Conservation (phyloP, 1,140 invertebrate species). For the Thaumatotibia leucotreta region DNA sequence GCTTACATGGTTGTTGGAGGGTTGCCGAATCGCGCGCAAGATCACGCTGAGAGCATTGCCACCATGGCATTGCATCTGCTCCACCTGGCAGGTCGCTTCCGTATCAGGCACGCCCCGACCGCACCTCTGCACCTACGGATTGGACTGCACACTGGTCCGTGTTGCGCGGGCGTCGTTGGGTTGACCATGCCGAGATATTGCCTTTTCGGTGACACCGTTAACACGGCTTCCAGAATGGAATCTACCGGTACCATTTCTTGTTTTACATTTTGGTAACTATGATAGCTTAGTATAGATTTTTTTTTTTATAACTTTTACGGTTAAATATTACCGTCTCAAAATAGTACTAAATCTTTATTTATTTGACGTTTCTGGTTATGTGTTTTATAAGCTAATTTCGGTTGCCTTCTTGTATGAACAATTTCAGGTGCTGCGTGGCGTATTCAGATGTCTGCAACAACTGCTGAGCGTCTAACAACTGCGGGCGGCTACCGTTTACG, state of each 20-base stretch:
- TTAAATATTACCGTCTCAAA: too few species aligned
- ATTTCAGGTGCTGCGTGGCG: conserved; percentile 85
- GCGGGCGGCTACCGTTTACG: conserved; percentile 89
- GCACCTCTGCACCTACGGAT: conserved; percentile 88
- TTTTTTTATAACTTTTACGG: too few species aligned
- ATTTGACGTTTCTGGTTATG: neutral
- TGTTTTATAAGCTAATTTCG: neutral
- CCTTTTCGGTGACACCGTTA: conserved; percentile 95
- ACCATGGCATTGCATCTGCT: conserved; percentile 93
- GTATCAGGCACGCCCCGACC: conserved; percentile 88
- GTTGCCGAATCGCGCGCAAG: conserved; percentile 85
- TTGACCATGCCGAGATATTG: conserved; percentile 94
- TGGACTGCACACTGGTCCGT: conserved; percentile 85
- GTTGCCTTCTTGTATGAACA: neutral
- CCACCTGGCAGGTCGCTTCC: conserved; percentile 90
- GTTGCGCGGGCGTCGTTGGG: conserved; percentile 89
- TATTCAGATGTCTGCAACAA: conserved; percentile 88
- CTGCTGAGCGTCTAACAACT: conserved; percentile 84
- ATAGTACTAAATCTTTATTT: neutral
- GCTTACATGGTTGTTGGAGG: conserved; percentile 97
- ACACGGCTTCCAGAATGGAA: conserved; percentile 95
- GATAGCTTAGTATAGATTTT: too few species aligned
- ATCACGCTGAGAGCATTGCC: conserved; percentile 88
- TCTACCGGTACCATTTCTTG: conserved; percentile 78
- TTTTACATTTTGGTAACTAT: too few species aligned